phyloP scores from a whole-genome alignment of 1,140 invertebrate genomes.

The Liolophura sinensis region DNA sequence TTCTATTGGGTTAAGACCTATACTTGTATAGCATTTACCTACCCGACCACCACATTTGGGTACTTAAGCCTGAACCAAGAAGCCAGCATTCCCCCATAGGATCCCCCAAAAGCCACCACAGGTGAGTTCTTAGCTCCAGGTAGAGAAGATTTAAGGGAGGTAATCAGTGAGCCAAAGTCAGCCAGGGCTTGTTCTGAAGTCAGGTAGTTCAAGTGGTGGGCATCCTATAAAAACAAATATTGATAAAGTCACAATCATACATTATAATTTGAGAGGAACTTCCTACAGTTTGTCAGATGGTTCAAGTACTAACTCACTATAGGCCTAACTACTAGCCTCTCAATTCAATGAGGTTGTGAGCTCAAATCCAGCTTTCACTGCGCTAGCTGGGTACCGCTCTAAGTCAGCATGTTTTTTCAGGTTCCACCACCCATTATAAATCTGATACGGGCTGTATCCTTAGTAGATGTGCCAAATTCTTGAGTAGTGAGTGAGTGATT shows the following conservation, averaged over 20 bases:
- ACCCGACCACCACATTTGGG: conserved; percentile 78
- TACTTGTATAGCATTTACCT: not conserved
- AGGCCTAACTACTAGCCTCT: no score
- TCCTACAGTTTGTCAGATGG: not conserved
- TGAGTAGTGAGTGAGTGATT: no score
- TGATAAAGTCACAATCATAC: not conserved
- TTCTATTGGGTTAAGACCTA: no score
- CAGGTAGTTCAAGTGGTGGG: conserved; percentile 80
- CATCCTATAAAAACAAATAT: conserved; percentile 57
- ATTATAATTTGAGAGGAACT: not conserved
- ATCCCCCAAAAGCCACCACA: conserved; percentile 91
- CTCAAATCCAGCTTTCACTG: no score
- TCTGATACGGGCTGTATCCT: no score
- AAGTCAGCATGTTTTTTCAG: no score
- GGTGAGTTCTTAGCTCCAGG: conserved; percentile 63
- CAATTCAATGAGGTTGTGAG: no score
- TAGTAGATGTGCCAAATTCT: no score
- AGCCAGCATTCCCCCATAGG: conserved; percentile 94
- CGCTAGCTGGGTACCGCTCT: no score
- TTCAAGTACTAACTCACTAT: no score
- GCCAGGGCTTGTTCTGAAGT: conserved; percentile 91
- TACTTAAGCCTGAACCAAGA: conserved; percentile 97
- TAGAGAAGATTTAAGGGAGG: conserved; percentile 64
- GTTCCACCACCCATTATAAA: no score
- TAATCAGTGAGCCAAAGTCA: conserved; percentile 87